Conservation (phyloP, 2,888 invertebrate genomes). For the Stenoptilia bipunctidactyla region DNA sequence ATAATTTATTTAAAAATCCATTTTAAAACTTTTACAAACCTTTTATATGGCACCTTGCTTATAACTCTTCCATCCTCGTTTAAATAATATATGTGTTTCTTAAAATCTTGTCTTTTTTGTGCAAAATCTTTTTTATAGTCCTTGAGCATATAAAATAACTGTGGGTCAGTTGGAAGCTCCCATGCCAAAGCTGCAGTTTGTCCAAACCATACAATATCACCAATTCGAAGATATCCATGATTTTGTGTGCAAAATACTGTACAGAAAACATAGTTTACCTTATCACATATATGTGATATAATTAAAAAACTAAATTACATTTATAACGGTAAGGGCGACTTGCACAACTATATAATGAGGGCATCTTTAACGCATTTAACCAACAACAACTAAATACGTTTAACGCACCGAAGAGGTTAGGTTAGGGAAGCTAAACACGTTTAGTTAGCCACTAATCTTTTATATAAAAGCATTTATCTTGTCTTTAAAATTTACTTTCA, state of each 20-base stretch:
- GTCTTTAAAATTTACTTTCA: no score
- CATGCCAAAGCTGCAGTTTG: constrained; percentile 83
- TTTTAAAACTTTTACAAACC: constrained; percentile 32
- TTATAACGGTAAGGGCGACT: no score
- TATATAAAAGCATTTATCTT: no score
- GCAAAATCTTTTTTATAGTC: constrained; percentile 24
- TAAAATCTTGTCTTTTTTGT: constrained; percentile 31
- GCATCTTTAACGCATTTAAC: no score
- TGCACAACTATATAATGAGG: no score
- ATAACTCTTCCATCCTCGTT: constrained; percentile 45
- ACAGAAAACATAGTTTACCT: constrained; percentile 19
- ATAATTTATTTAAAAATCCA: no score
- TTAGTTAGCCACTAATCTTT: no score
- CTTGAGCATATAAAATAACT: constrained; percentile 30
- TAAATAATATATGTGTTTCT: constrained; percentile 37
- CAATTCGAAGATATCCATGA: constrained; percentile 68
- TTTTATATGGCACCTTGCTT: constrained; percentile 38
- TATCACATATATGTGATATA: no score
- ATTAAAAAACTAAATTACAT: no score
- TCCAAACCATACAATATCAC: constrained; percentile 76
- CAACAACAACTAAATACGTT: no score
- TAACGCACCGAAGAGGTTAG: no score
- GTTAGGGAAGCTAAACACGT: no score
- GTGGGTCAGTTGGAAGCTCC: constrained; percentile 77
- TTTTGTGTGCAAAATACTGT: constrained; percentile 75